A percentile compares a stretch with the other conserved stretches of the same genome.
These are phyloP conservation scores for Drosophila leonis DNA, from an alignment of 2,888 invertebrate genomes.

Conservation along the genomic window DNA sequence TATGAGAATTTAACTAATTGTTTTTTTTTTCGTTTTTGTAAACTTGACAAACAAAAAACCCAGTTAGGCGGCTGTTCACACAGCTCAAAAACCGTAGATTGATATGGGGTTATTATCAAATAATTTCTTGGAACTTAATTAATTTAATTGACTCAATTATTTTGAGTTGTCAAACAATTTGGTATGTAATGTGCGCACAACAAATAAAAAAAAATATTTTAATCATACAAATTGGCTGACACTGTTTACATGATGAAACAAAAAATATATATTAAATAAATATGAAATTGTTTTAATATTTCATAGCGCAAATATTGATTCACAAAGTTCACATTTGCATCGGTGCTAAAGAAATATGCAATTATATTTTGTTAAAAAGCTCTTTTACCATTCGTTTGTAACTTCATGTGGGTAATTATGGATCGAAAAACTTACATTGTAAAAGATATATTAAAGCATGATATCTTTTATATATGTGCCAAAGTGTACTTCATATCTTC, in stretches of 20 bases:
- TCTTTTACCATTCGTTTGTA: background rate
- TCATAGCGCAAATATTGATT: background rate
- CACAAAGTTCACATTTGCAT: background rate
- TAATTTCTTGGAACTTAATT: constrained; percentile 10
- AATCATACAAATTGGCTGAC: constrained; percentile 14
- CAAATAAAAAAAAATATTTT: background rate
- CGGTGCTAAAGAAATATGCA: background rate
- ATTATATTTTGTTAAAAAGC: background rate
- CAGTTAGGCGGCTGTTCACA: constrained; percentile 13
- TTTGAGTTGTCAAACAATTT: background rate
- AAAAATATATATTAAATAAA: background rate
- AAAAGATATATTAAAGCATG: too few species aligned
- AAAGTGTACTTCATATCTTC: too few species aligned
- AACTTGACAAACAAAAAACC: background rate
- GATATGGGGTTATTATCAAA: background rate
- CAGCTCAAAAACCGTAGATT: constrained; percentile 1
- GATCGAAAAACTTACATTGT: too few species aligned
- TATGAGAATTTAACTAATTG: background rate
- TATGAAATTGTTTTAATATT: background rate
- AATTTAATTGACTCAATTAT: constrained; percentile 17
- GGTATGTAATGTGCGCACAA: background rate
- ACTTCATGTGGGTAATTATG: background rate
- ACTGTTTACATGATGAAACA: background rate
- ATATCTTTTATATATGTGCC: too few species aligned
- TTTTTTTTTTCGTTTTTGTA: background rate